Evolutionary conservation across 2,797 vertebrate species (phyloP).

Genomic region (Mallotus villosus): DNA sequence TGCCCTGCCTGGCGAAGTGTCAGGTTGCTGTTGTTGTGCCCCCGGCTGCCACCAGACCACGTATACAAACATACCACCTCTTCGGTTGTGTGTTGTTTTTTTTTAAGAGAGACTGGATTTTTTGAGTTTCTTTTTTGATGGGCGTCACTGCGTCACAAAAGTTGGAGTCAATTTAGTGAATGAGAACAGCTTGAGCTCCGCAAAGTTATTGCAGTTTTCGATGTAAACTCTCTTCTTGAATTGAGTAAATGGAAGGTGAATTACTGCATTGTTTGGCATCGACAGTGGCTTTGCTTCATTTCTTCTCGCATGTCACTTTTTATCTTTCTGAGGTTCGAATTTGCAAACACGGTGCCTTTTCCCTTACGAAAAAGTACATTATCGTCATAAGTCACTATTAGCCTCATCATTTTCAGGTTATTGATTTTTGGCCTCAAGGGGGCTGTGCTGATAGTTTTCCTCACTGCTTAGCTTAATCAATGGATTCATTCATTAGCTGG

Average conservation of each 20-base stretch:
- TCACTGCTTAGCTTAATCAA: conserved; percentile 24
- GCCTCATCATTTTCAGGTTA: conserved; percentile 5
- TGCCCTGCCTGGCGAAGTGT: conserved; percentile 52
- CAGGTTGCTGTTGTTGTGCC: conserved; percentile 38
- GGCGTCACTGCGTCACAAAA: neutral
- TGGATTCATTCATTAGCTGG: conserved; percentile 9
- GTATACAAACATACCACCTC: conserved; percentile 30
- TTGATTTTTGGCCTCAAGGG: conserved; percentile 21
- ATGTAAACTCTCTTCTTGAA: neutral
- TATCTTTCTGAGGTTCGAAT: too few species aligned
- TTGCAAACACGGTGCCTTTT: too few species aligned
- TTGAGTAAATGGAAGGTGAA: neutral
- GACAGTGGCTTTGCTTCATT: too few species aligned
- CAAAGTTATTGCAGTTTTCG: neutral
- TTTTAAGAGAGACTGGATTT: too few species aligned
- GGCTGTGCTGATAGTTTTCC: conserved; percentile 10
- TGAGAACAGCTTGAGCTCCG: neutral
- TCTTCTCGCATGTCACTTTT: neutral
- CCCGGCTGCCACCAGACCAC: conserved; percentile 32
- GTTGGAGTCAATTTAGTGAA: neutral
- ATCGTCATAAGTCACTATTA: neutral
- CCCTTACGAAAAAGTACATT: too few species aligned
- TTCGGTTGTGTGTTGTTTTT: neutral
- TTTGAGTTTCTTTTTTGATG: neutral
- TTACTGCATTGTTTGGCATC: neutral